phyloP scores from a whole-genome alignment of 2,113 vertebrate species.

The Petaurus breviceps region DNA sequence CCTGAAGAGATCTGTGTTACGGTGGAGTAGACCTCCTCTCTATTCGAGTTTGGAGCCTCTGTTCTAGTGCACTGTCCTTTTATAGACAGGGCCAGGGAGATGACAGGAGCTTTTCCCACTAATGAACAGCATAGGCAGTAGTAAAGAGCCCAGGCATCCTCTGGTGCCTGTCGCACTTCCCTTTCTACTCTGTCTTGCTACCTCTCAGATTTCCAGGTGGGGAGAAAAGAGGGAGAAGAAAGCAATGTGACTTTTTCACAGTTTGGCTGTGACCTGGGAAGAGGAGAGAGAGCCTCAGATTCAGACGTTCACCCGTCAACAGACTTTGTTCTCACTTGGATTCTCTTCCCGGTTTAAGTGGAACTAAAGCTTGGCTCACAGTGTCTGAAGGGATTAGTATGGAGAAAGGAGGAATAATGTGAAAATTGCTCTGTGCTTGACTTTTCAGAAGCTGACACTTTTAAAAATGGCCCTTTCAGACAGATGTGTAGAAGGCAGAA shows the following conservation, averaged over 20 bases:
- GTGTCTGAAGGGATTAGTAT: not conserved
- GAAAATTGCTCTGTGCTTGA: not conserved
- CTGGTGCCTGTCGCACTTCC: not conserved
- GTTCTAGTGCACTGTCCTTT: not conserved
- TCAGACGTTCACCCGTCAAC: not conserved
- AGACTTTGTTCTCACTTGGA: not conserved
- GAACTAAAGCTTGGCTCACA: not conserved
- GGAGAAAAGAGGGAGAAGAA: conserved; percentile 7
- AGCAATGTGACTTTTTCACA: not conserved
- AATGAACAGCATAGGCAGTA: not conserved
- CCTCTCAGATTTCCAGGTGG: not conserved
- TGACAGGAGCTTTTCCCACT: not conserved
- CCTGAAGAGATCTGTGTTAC: not conserved
- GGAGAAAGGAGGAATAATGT: not conserved
- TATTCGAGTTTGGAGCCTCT: not conserved
- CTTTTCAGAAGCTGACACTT: not conserved
- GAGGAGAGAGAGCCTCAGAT: no score
- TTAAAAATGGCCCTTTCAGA: not conserved
- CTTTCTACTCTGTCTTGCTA: not conserved
- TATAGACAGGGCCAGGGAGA: not conserved
- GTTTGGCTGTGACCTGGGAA: not conserved
- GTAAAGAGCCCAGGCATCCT: not conserved
- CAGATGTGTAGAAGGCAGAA: not conserved
- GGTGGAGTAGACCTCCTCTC: not conserved
- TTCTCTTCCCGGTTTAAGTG: not conserved